Evolutionary conservation across 2,888 invertebrate species (phyloP).

Genomic region (Lasioglossum pauxillum): DNA sequence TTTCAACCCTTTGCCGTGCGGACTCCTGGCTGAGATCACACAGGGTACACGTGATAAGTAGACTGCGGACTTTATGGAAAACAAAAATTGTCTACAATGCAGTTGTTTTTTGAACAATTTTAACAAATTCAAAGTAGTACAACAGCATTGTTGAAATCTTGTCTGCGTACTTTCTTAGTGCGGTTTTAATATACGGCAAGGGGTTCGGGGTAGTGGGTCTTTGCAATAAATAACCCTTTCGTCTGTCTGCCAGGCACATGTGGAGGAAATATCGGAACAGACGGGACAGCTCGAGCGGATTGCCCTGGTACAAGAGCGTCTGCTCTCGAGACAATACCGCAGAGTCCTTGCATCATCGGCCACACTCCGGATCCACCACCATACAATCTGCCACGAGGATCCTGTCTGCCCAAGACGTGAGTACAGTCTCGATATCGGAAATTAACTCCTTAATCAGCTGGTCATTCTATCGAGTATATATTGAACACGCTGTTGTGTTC

Average conservation of each 20-base stretch:
- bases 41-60: neutral
- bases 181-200: neutral
- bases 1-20: too few relatives aligned
- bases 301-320: slow-evolving; percentile 81
- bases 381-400: slow-evolving; percentile 80
- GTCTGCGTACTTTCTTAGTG: too few relatives aligned
- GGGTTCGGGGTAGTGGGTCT: neutral
- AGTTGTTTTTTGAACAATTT: neutral
- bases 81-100: neutral
- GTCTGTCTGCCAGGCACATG: slow-evolving; percentile 83
- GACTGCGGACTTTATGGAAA: neutral
- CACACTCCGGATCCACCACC: slow-evolving; percentile 77
- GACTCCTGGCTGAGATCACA: neutral
- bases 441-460: neutral
- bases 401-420: slow-evolving; percentile 82
- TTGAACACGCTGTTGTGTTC: neutral
- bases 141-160: too few relatives aligned
- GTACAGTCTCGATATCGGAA: slow-evolving; percentile 45
- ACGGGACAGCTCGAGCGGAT: slow-evolving; percentile 82
- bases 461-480: neutral
- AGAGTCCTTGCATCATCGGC: slow-evolving; percentile 80
- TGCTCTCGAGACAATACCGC: slow-evolving; percentile 78
- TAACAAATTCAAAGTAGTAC: too few relatives aligned
- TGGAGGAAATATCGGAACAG: slow-evolving; percentile 86
- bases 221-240: neutral